Base-by-base conservation (phyloP, 2,797 vertebrate species). In the Xerus rutilus region DNA sequence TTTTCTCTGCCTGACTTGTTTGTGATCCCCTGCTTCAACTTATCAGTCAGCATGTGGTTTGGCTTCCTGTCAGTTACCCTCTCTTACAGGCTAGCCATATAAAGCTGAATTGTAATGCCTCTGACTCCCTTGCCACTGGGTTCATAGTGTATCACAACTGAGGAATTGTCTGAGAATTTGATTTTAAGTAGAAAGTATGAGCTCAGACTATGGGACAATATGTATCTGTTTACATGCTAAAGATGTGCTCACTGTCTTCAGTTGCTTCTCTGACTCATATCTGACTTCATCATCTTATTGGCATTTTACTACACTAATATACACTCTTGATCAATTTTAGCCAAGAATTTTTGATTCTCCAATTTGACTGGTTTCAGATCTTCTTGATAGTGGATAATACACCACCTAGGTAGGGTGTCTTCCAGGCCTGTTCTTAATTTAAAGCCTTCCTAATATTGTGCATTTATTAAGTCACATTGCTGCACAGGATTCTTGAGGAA, bases 1-100 rank as follows among this genome's bases (percentile, higher is more conserved):
- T 91, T 96, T 96, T 93, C 89, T 97, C 91, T 97, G 84, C 84
- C 52, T 97, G 93, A 85, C 95, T 97, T 97, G 94, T 97, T 97
- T 97, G 84, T 90, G 89, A 90, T 96, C 74, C 77, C 89, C 95
- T 86, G 82, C 65, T 97, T 93, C 86, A 90, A 78, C 69, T 92
- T 95, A 82, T 91, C 81, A 82, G 81, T 95, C 69, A 95, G 89
- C 67, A 43, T 96, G 97, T 81, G 95, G 96, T 94, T 96, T 97
- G 94, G 81, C 95, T 88, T 82, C 76, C 81, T 93, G 96, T 97
- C 97, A 96, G 73, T 96, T 72, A 79, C 49, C 4, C 86, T 59
- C 39, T 95, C 94, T 77, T 39, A n/a, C 67, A 95, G 54, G 64
- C 74, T n/a, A 85, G 76, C 5, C 28, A 76, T 57, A 97, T 88